These are phyloP conservation scores for Lagria hirta DNA, from an alignment of 2,888 invertebrate species.

Conservation along the genomic window DNA sequence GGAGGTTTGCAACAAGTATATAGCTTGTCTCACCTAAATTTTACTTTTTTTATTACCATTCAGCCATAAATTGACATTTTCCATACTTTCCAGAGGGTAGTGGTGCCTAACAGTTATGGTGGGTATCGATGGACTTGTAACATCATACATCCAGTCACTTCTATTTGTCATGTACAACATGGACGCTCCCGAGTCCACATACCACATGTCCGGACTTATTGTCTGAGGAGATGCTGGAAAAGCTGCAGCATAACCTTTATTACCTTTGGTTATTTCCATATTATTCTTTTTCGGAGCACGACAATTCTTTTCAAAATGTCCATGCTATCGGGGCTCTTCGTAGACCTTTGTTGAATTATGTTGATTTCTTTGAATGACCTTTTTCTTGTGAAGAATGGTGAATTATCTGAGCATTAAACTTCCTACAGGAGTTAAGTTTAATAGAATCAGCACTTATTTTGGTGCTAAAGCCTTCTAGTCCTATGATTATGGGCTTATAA, in stretches of 20 bases:
- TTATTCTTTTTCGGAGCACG: neutral
- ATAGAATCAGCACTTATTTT: constrained; percentile 35
- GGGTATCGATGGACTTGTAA: neutral
- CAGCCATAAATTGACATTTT: neutral
- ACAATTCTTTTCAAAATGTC: neutral
- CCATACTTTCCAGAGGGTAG: neutral
- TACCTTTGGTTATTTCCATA: neutral
- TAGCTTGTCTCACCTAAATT: neutral
- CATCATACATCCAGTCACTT: neutral
- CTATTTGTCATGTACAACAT: constrained; percentile 1
- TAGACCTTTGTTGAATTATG: neutral
- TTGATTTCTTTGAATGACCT: neutral
- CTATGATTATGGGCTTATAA: constrained; percentile 41
- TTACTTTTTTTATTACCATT: neutral
- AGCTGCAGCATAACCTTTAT: neutral
- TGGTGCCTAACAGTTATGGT: neutral
- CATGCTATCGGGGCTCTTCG: neutral
- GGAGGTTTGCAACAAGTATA: neutral
- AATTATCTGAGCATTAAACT: neutral
- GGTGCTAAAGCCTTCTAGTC: constrained; percentile 33
- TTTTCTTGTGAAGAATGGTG: neutral
- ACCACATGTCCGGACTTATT: neutral
- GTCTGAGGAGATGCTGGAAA: neutral
- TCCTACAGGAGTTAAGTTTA: constrained; percentile 24
- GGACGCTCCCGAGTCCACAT: constrained; percentile 4